Base-by-base conservation (phyloP, 2,888 invertebrate genomes). In the Melanostoma scalare region DNA sequence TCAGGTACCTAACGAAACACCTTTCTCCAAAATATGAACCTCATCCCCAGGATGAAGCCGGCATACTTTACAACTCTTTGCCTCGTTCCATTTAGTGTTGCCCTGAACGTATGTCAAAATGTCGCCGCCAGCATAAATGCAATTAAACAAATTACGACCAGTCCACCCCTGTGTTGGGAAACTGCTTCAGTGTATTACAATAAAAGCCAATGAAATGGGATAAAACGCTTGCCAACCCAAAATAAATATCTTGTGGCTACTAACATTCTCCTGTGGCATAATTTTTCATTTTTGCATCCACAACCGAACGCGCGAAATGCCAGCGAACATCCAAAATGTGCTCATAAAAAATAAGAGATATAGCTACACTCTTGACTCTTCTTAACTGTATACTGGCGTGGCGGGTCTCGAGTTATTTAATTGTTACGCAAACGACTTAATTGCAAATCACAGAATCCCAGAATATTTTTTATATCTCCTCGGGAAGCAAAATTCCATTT, bases 341-440 rank as follows among this genome's bases (percentile, higher is more conserved):
- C 69, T 78, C 79, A 36, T 79, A 75, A 74, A 71, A 85, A 85
- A 56, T 69, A 72, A 48, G 50, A 44, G 50, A 63, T 71, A 20
- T 20, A 20, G 20, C 20, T 20, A 20, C 20, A 20, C 20, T 20
- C 20, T 20, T 20, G 61, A 20, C 67, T 68, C 46, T 61, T 68
- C 53, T 73, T 81, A 82, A 76, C 77, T 74, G 81, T 77, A 65
- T 65, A 52, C 68, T 40, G 9, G 9, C 10, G n/a, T 56, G 65
- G 61, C 58, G 40, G 40, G 63, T 68, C 69, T 61, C 86, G 87
- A 89, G 88, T 88, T 89, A 90, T 90, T 90, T 90, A 90, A 90
- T 90, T 90, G 90, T 90, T 90, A 88, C 86, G 87, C 87, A 88
- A 90, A 90, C 89, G 90, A 89, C 90, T 90, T 90, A 90, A 90